These are phyloP conservation scores for Ptyas mucosa DNA, from an alignment of 2,113 vertebrate genomes.

Conservation along the genomic window DNA sequence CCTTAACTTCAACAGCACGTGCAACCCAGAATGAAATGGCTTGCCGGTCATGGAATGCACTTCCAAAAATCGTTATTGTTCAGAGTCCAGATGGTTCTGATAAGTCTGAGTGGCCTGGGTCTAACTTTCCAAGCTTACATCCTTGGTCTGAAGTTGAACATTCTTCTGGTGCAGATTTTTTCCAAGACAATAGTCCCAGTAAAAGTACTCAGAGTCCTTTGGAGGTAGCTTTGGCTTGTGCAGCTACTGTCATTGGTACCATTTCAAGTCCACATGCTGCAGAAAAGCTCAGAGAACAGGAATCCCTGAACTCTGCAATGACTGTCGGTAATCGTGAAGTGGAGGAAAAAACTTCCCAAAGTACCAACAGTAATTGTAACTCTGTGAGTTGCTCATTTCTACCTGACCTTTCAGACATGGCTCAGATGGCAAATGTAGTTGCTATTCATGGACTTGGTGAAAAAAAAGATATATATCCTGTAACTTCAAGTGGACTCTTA, in stretches of 20 bases:
- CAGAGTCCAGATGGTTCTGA: constrained; percentile 91
- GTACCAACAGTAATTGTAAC: constrained; percentile 11
- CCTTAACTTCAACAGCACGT: constrained; percentile 43
- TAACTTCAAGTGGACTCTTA: constrained; percentile 71
- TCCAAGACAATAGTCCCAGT: constrained; percentile 50
- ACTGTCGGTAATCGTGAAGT: constrained; percentile 3
- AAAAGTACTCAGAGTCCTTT: constrained; percentile 73
- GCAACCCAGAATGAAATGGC: constrained; percentile 56
- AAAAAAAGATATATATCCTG: constrained; percentile 57
- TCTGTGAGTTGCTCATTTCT: constrained; percentile 78
- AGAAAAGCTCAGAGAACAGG: constrained; percentile 78
- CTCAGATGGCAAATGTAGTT: constrained; percentile 86
- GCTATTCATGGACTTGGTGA: constrained; percentile 82
- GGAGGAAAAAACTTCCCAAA: constrained; percentile 41
- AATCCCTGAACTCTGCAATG: constrained; percentile 13
- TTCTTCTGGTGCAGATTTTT: constrained; percentile 42
- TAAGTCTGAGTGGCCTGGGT: constrained; percentile 76
- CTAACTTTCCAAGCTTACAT: constrained; percentile 56
- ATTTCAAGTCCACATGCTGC: constrained; percentile 86
- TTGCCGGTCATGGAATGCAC: constrained; percentile 80
- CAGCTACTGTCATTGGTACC: constrained; percentile 89
- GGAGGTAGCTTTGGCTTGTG: constrained; percentile 87
- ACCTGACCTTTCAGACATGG: constrained; percentile 86
- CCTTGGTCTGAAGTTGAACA: constrained; percentile 60
- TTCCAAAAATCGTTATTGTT: constrained; percentile 94